Conservation (phyloP, 2,888 invertebrate genomes). For the Caenorhabditis uteleia region DNA sequence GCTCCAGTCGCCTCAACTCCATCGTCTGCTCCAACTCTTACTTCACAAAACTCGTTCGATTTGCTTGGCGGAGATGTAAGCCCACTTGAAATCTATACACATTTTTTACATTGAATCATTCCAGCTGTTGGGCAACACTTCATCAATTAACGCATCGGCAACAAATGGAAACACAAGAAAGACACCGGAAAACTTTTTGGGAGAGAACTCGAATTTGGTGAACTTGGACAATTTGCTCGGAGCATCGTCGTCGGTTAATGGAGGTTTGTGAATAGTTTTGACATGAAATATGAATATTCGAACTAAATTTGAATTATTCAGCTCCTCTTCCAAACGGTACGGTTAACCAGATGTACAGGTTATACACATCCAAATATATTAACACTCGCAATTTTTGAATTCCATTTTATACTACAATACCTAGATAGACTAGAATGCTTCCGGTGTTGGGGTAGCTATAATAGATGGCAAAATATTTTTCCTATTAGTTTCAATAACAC, state of each 20-base stretch:
- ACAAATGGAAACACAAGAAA: conserved; percentile 72
- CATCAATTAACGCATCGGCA: conserved; percentile 8
- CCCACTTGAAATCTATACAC: neutral
- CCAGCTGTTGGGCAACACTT: no score
- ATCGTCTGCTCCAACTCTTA: conserved; percentile 5
- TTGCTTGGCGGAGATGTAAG: conserved; percentile 33
- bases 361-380: neutral
- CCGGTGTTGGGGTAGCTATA: no score
- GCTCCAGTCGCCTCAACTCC: conserved; percentile 52
- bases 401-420: neutral
- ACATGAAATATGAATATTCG: neutral
- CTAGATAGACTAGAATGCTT: no score
- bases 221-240: conserved; percentile 93
- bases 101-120: neutral
- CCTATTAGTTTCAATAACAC: no score
- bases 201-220: conserved; percentile 93
- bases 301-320: neutral
- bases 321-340: conserved; percentile 6
- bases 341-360: neutral
- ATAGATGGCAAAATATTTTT: no score
- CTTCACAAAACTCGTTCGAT: conserved; percentile 9
- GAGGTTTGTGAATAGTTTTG: neutral
- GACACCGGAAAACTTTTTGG: conserved; percentile 93
- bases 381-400: neutral
- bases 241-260: conserved; percentile 67